Evolutionary conservation across 2,797 vertebrate species (phyloP).

Genomic region (Loriculus beryllinus): DNA sequence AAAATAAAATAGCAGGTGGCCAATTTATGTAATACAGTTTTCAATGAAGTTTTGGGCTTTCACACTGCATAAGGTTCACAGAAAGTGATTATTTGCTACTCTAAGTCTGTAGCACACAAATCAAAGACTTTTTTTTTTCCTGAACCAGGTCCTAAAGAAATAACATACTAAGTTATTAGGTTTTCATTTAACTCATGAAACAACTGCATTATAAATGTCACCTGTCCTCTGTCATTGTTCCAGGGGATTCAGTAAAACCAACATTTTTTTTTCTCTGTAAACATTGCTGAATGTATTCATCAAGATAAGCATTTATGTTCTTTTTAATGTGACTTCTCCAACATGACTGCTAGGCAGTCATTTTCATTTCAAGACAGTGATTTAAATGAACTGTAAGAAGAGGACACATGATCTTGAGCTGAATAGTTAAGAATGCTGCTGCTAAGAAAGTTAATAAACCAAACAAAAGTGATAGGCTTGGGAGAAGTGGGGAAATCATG

Average conservation of each 20-base stretch:
- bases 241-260: background rate
- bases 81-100: background rate
- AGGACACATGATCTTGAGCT: background rate
- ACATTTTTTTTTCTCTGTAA: background rate
- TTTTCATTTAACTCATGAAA: background rate
- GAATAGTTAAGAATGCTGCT: background rate
- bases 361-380: background rate
- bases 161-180: background rate
- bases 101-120: background rate
- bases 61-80: background rate
- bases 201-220: background rate
- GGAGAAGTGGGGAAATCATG: rapidly evolving
- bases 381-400: background rate
- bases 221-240: background rate
- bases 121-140: background rate
- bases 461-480: background rate
- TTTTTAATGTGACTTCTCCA: background rate
- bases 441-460: background rate
- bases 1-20: background rate
- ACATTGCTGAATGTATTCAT: background rate
- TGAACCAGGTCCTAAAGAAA: background rate
- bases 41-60: background rate
- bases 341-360: background rate
- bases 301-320: background rate
- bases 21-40: background rate